Evolutionary conservation across 2,113 vertebrate genomes (phyloP), one percentile per base, ranked within the genome.

Genomic region (Lepisosteus oculatus): DNA sequence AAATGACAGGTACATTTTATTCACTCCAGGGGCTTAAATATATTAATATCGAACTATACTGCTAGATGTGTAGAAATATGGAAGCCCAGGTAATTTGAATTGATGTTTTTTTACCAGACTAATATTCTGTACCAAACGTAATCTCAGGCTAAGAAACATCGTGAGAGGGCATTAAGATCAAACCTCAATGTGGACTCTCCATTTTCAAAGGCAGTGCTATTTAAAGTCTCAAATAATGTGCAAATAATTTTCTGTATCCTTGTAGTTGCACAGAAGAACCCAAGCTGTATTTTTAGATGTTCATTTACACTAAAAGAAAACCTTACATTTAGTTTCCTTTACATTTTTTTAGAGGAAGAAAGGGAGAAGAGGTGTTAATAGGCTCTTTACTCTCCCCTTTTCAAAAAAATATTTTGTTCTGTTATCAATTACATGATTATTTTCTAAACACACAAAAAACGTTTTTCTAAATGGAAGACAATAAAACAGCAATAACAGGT

Each of bases 401-500:
- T 74, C 86, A 86, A 81, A 75, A 82, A 82, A 81, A 76, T 56
- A 59, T 8, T 44, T 79, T 77, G 74, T 75, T 85, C 85, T 89
- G 83, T 84, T 77, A 84, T 91, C 87, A 80, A 85, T 87, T 78
- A 80, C 84, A 80, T 83, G 90, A 70, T 88, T 77, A 79, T 95
- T 90, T 92, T 94, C 89, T 92, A 83, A 91, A 88, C 79, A 78
- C 86, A 73, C 85, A 61, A 8, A 85, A 86, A 83, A 64, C 72
- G 67, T 87, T 90, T 90, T 89, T 79, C 82, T 88, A 88, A 86
- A 84, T 61, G 61, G 80, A 89, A 84, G 85, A 84, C 85, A 87
- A 89, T 86, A 62, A 91, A 86, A 92, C 92, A 97, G 96, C 96
- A 97, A 97, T 97, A 97, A 95, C 89, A 85, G 81, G 90, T 92